These are phyloP conservation scores for Sebastolobus alascanus DNA, from an alignment of 2,797 vertebrate species.

Conservation along the genomic window DNA sequence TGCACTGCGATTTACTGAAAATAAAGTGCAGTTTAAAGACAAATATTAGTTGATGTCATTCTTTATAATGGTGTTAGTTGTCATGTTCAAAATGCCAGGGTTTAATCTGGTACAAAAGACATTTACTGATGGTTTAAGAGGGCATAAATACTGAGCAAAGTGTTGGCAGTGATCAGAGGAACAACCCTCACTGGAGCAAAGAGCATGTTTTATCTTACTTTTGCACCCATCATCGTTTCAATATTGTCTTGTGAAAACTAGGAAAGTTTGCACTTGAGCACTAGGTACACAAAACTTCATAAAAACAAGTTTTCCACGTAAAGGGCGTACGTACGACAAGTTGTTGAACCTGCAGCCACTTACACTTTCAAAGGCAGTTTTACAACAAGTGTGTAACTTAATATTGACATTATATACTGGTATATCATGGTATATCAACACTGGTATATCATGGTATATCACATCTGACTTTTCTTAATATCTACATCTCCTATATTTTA, in stretches of 20 bases:
- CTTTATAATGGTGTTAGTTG: no score
- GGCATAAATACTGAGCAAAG: background rate
- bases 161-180: background rate
- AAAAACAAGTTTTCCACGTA: background rate
- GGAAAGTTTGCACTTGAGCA: background rate
- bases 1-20: background rate
- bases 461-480: no score
- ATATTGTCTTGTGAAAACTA: background rate
- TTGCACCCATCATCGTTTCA: background rate
- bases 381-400: constrained; percentile 46
- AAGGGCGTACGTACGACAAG: constrained; percentile 18
- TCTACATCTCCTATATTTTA: no score
- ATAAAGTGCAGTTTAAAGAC: background rate
- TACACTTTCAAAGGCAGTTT: background rate
- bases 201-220: background rate
- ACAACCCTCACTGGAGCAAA: background rate
- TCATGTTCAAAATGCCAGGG: background rate
- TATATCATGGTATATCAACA: no score
- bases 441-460: no score
- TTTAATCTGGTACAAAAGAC: background rate
- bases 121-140: background rate
- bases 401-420: constrained; percentile 26
- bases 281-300: background rate
- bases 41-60: background rate
- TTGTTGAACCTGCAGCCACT: constrained; percentile 1